Evolutionary conservation across 2,888 invertebrate species (phyloP), one percentile per base, ranked within the genome.

Genomic region (Eupithecia vulgata): DNA sequence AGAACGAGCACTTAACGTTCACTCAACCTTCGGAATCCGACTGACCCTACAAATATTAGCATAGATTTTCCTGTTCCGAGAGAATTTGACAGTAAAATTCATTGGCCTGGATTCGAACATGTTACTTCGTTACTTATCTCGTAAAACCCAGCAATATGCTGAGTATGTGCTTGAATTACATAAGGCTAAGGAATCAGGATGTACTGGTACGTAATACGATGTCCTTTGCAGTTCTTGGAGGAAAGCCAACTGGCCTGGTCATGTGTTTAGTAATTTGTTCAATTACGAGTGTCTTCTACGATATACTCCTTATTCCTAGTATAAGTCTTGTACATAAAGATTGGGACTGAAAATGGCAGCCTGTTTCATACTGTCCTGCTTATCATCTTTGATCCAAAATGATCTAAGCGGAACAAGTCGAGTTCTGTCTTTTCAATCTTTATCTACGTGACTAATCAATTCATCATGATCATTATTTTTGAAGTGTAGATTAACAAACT

Each of bases 181-280:
- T 42, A 59, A 59, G 68, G 52, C 67, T 52, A 45, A 37, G 45
- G 35, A 59, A 37, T 57, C 68, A 68, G 68, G 68, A 68, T 59
- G 59, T 37, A 37, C 52, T 52, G 21, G 57, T 30, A 59, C 37
- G 40, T 37, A 52, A n/a, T 10, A 12, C 35, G 35, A 59, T 48
- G 68, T 68, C 59, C 59, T 68, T 25, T 25, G 37, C 67, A 68
- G 68, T 59, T 68, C 8, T 59, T 68, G 68, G 68, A 68, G 59
- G 1, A 15, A 21, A 15, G 68, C 68, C 68, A 68, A 68, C 17
- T 42, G 48, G 59, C 52, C 34, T 48, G 67, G 15, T 21, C 40
- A 64, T 62, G 64, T 5, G 35, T 64, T 21, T 25, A 65, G 65
- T 13, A 35, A n/a, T n/a, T 64, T 35, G 62, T 40, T 21, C 64